These are phyloP conservation scores for Lordiphosa clarofinis DNA, from an alignment of 1,140 invertebrate genomes.

Conservation along the genomic window DNA sequence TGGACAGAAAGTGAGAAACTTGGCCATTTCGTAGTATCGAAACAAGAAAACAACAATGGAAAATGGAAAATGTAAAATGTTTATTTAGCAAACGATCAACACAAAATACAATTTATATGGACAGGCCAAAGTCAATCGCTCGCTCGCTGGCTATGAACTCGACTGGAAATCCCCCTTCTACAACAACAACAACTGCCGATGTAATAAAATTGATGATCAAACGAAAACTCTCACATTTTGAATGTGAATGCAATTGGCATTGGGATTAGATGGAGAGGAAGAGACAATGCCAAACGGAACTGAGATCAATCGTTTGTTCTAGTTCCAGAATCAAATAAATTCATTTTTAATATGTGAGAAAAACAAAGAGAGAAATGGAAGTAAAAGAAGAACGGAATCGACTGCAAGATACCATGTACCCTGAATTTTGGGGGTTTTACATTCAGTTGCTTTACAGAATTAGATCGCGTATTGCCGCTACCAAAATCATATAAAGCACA, in stretches of 20 bases:
- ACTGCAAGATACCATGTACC: no score
- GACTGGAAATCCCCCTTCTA: conserved; percentile 51
- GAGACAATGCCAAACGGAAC: conserved; percentile 52
- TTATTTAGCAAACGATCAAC: conserved; percentile 75
- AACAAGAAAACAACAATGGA: conserved; percentile 29
- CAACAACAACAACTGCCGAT: conserved; percentile 42
- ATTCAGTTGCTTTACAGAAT: no score
- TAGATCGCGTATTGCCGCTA: no score
- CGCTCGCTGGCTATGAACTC: conserved; percentile 23
- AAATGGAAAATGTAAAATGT: conserved; percentile 52
- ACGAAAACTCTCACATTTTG: conserved; percentile 69
- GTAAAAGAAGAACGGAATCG: no score
- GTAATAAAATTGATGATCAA: conserved; percentile 76
- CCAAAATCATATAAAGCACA: no score
- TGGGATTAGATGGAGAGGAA: background rate
- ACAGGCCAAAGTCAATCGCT: conserved; percentile 71
- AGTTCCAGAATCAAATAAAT: conserved; percentile 65
- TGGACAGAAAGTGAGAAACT: conserved; percentile 40
- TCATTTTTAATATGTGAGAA: conserved; percentile 69
- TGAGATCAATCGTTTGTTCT: conserved; percentile 65
- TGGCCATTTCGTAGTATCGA: conserved; percentile 24
- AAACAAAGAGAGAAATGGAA: no score
- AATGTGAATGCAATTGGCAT: conserved; percentile 3
- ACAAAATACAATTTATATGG: conserved; percentile 70
- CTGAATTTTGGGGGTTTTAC: no score